These are phyloP conservation scores for Macaca nemestrina DNA, from an alignment of 2,113 vertebrate genomes.

Conservation along the genomic window DNA sequence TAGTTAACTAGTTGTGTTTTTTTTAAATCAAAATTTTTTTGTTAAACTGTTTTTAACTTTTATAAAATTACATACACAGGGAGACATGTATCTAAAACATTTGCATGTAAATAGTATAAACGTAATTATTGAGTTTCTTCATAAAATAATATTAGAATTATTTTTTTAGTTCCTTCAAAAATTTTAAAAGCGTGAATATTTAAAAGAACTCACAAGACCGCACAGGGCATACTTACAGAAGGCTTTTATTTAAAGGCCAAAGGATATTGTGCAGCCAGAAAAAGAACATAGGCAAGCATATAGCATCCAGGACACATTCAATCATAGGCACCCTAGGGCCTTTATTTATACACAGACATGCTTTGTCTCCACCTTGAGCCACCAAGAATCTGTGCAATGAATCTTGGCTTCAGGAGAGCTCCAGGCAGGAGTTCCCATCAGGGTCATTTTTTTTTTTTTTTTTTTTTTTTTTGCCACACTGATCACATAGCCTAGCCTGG, in stretches of 20 bases:
- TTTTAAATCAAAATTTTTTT: neutral
- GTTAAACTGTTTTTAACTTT: neutral
- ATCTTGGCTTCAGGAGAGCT: neutral
- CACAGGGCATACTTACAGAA: neutral
- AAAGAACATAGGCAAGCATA: neutral
- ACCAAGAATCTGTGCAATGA: neutral
- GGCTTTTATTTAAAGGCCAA: neutral
- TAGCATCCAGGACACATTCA: neutral
- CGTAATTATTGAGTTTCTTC: neutral
- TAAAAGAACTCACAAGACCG: neutral
- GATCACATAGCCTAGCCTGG: neutral
- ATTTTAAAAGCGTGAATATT: neutral
- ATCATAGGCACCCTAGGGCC: neutral
- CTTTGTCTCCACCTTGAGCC: neutral
- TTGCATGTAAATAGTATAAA: neutral
- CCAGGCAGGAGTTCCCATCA: neutral
- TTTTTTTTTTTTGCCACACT: neutral
- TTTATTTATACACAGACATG: neutral
- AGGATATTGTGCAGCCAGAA: neutral
- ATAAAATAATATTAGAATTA: slow-evolving; percentile 33
- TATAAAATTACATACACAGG: neutral
- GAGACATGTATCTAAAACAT: neutral
- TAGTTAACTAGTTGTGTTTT: neutral
- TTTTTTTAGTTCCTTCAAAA: neutral
- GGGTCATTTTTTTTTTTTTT: neutral